Base-by-base conservation (phyloP, 2,797 vertebrate species). In the Cephalopachus bancanus region DNA sequence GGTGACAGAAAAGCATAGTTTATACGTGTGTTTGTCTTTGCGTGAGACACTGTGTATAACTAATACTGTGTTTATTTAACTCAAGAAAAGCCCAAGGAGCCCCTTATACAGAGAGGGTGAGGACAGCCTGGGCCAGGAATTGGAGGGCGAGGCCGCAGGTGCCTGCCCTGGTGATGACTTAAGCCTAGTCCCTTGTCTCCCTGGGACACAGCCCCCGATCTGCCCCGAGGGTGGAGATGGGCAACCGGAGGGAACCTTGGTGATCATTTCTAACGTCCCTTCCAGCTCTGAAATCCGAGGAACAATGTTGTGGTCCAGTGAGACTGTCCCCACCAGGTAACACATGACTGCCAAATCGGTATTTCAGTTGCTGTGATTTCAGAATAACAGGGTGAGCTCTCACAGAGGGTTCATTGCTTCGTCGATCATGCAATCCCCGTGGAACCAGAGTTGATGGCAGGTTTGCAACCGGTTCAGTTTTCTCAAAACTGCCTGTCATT, bases 321-420 rank as follows among this genome's bases (percentile, higher is more conserved):
- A 95, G 60, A 67, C 71, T 14, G 12, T 60, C 60, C 83, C 88
- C 9, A 44, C 85, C 67, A 14, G n/a, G 94, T 84, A 60, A 87
- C 94, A 83, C 97, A 44, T 71, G 94, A 83, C 97, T 97, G 79
- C 83, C 62, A 22, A 67, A 83, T 28, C 80, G 89, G 67, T 89
- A 90, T 96, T 94, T 94, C 91, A 95, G 92, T 96, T 33, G 4
- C 51, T 20, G 74, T 49, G 51, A 37, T 76, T 94, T 96, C 74
- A 86, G 92, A 95, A 53, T 20, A 51, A 74, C 85, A 71, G 79
- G 94, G 17, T 16, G 1, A 3, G 79, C 30, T 93, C 75, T 91
- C 78, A 83, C 53, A 20, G 72, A 87, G 24, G 0, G 30, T 7
- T 59, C 78, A 7, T 64, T 2, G 84, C 90, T 88, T 78, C 1